Evolutionary conservation across 2,797 vertebrate genomes (phyloP), one percentile per base, ranked within the genome.

Genomic region (Lutjanus campechanus): DNA sequence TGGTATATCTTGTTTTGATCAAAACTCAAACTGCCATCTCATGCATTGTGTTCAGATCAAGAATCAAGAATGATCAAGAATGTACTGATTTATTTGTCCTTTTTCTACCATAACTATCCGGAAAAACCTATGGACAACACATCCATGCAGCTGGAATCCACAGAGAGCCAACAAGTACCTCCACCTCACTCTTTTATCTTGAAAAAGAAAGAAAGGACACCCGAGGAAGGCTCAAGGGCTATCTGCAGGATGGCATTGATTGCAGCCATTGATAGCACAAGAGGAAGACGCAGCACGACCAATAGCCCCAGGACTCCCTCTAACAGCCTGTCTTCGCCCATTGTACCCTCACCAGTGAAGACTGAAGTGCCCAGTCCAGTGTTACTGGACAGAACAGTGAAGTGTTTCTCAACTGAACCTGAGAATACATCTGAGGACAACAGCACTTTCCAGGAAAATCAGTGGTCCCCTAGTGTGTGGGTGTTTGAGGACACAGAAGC

Each of bases 181-280:
- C 36, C 79, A 11, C 59, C 83, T 50, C 76, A 81, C 0, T 77
- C 88, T 61, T 79, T 84, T 50, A 58, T 72, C 55, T 53, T 69
- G 53, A 95, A 93, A 81, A 85, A 79, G 74, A 93, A 88, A 69
- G 43, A 71, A 17, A 87, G 92, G 75, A 91, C 91, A 13, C 76
- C 92, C 16, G 93, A 94, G 29, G 93, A 94, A 43, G 94, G 83
- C 44, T 93, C 85, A 10, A 94, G 92, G 84, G 87, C 85, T 1
- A 93, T 95, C 56, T 95, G 91, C 81, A 86, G 73, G 73, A 92
- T 17, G 76, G 94, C 95, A 2, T 20, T 95, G 65, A 83, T 77
- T 7, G 93, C 89, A 69, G 94, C 92, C 16, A 47, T 95, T 53
- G 73, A 74, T 13, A 67, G 44, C 82, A 71, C 69, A 19, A 74